These are phyloP conservation scores for Chamaetylas fuelleborni DNA, from an alignment of 2,113 vertebrate genomes.

Conservation along the genomic window DNA sequence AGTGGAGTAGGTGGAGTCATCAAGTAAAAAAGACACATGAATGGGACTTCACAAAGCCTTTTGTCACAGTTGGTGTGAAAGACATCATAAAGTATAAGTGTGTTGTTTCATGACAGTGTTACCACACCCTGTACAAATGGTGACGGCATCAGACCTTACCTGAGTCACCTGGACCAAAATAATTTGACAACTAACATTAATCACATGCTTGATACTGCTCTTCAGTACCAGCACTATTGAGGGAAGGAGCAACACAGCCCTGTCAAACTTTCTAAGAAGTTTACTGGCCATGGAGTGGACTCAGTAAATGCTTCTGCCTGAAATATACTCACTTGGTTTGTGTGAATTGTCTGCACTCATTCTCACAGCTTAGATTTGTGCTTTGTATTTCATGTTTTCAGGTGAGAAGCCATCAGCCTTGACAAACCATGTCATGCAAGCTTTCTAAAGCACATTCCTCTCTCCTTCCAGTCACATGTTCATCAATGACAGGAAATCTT, in stretches of 20 bases:
- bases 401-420: background rate
- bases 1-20: background rate
- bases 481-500: background rate
- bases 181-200: background rate
- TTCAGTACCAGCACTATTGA: background rate
- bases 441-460: background rate
- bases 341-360: background rate
- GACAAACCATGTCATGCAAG: background rate
- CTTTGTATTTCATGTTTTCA: background rate
- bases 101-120: background rate
- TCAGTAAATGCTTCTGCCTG: background rate
- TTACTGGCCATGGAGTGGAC: background rate
- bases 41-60: background rate
- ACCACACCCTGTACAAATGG: constrained; percentile 12
- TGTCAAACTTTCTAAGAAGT: constrained; percentile 1
- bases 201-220: background rate
- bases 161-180: constrained; percentile 36
- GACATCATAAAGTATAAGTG: background rate
- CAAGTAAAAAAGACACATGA: background rate
- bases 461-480: background rate
- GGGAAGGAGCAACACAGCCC: background rate
- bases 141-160: background rate
- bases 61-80: constrained; percentile 9
- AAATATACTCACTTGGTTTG: background rate
- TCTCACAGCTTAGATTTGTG: background rate